Conservation (phyloP, 2,888 invertebrate genomes). For the Andrena minutula region DNA sequence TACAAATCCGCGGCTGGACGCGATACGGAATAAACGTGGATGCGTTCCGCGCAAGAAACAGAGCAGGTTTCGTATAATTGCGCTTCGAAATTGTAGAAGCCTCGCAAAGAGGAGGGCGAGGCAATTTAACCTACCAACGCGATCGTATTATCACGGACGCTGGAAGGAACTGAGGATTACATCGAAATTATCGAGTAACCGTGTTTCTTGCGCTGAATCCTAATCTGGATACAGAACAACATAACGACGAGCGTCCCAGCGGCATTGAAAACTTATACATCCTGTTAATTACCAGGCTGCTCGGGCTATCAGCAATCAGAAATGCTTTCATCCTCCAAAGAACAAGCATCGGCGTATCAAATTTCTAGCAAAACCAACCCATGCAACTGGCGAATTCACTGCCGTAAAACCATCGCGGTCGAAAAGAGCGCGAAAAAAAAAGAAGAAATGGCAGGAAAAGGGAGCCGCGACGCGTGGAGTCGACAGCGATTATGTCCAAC, state of each 20-base stretch:
- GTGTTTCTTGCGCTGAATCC: not conserved
- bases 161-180: not conserved
- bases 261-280: no score
- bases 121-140: conserved; percentile 15
- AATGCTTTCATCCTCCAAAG: no score
- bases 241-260: no score
- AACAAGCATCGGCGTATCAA: no score
- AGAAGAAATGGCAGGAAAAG: no score
- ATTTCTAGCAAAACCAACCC: no score
- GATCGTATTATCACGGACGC: conserved; percentile 6
- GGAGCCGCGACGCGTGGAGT: not conserved
- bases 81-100: conserved; percentile 40
- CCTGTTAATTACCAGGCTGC: no score
- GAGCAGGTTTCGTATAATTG: conserved; percentile 51
- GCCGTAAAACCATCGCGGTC: no score
- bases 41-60: conserved; percentile 48
- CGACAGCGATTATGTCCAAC: not conserved
- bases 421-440: no score
- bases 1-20: conserved; percentile 7
- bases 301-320: no score
- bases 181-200: conserved; percentile 15
- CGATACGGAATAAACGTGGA: conserved; percentile 44
- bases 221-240: no score
- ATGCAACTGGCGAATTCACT: no score
- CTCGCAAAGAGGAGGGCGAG: not conserved